These are phyloP conservation scores for Sebastiscus albofasciatus DNA, from an alignment of 2,797 vertebrate species.

Conservation along the genomic window DNA sequence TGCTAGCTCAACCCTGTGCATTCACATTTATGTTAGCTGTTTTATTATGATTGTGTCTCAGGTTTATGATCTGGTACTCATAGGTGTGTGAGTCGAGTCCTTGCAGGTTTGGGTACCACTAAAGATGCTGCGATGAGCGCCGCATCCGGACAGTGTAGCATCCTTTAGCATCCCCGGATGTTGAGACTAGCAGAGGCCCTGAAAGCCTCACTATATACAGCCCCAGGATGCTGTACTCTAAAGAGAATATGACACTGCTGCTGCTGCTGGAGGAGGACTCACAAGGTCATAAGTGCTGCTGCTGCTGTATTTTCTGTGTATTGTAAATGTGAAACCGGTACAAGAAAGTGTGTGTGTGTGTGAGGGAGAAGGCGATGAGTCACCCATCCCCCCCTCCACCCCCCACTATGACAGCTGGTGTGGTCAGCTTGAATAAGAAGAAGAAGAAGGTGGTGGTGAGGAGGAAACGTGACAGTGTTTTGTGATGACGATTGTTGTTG, in stretches of 20 bases:
- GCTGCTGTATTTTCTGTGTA: background rate
- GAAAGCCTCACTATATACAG: constrained; percentile 9
- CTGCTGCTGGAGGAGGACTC: background rate
- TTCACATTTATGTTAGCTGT: too few species aligned
- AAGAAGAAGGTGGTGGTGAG: constrained; percentile 13
- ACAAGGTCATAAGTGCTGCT: constrained; percentile 51
- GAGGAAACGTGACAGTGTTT: constrained; percentile 1
- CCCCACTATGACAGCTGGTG: constrained; percentile 66
- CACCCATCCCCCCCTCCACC: constrained; percentile 72
- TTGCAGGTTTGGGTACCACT: constrained; percentile 42
- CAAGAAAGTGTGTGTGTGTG: constrained; percentile 12
- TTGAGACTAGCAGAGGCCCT: constrained; percentile 39
- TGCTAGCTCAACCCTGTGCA: background rate
- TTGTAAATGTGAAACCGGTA: constrained; percentile 12
- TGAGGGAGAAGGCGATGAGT: constrained; percentile 45
- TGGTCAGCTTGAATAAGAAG: constrained; percentile 35
- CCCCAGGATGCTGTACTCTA: background rate
- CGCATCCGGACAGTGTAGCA: constrained; percentile 62
- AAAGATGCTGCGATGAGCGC: constrained; percentile 66
- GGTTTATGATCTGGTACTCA: background rate
- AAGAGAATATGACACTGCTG: constrained; percentile 5
- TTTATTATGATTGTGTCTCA: background rate
- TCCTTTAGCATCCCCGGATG: constrained; percentile 61
- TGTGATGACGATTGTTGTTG: background rate
- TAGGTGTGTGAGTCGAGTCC: background rate